Evolutionary conservation across 2,888 invertebrate genomes (phyloP).

Genomic region (Eudemis profundana): DNA sequence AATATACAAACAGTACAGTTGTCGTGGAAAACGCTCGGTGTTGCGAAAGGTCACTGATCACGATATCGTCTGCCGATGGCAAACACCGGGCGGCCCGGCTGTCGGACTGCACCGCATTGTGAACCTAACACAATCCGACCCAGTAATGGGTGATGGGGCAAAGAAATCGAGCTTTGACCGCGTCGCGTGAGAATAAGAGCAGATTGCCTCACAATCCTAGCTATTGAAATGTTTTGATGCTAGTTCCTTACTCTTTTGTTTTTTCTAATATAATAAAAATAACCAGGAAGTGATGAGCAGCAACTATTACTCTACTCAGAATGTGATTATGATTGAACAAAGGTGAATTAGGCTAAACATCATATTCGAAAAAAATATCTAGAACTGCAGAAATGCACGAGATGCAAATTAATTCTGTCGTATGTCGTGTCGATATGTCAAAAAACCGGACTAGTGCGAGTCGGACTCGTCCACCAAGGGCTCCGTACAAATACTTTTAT

Average conservation of each 20-base stretch:
- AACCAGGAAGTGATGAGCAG: no score
- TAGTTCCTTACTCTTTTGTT: conserved; percentile 22
- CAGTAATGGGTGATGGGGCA: conserved; percentile 57
- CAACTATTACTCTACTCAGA: background rate
- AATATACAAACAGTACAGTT: conserved; percentile 46
- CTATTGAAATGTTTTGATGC: conserved; percentile 35
- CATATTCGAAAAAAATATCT: no score
- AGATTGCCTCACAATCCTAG: conserved; percentile 43
- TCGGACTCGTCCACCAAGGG: no score
- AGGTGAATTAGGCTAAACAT: no score
- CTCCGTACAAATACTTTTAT: no score
- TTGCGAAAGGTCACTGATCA: conserved; percentile 61
- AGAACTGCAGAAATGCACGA: no score
- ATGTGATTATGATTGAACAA: no score
- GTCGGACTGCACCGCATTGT: conserved; percentile 58
- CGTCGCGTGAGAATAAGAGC: conserved; percentile 48
- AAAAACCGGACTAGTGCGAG: no score
- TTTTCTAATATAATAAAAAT: no score
- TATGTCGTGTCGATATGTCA: no score
- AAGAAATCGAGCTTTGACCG: conserved; percentile 54
- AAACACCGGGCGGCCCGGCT: conserved; percentile 54
- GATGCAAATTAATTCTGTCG: no score
- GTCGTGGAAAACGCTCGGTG: conserved; percentile 63
- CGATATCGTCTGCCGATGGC: conserved; percentile 53
- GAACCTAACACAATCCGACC: conserved; percentile 43